phyloP scores from a whole-genome alignment of 1,140 invertebrate species.

The Pogonomyrmex barbatus region DNA sequence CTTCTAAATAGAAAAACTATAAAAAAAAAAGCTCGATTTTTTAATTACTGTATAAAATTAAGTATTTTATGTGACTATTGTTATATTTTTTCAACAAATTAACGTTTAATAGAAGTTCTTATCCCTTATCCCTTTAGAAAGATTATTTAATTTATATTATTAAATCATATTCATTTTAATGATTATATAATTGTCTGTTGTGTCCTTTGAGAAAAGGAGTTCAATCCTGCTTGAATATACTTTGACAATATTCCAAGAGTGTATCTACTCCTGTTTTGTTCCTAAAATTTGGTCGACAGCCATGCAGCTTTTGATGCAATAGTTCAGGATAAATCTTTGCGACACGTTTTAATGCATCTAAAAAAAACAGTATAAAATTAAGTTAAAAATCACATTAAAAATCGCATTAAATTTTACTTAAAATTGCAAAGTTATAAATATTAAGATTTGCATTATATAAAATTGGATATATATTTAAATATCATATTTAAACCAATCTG shows the following conservation, averaged over 20 bases:
- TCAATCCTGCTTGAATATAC: slow-evolving; percentile 57
- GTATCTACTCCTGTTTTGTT: slow-evolving; percentile 80
- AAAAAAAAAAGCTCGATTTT: background rate
- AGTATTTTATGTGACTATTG: background rate
- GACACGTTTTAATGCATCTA: slow-evolving; percentile 80
- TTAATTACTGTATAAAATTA: background rate
- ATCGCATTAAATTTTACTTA: background rate
- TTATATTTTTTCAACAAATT: background rate
- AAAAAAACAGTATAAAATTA: slow-evolving; percentile 48
- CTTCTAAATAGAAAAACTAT: background rate
- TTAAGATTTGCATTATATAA: slow-evolving; percentile 16
- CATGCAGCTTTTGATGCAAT: slow-evolving; percentile 80
- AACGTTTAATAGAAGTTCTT: background rate
- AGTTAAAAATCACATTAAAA: slow-evolving; percentile 12
- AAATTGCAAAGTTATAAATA: slow-evolving; percentile 16
- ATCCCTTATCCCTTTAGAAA: background rate
- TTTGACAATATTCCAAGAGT: slow-evolving; percentile 75
- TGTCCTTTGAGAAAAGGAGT: background rate
- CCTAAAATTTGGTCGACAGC: slow-evolving; percentile 81
- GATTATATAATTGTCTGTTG: background rate
- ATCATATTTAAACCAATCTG: background rate
- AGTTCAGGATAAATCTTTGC: slow-evolving; percentile 81
- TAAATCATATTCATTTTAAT: background rate
- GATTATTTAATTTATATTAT: background rate
- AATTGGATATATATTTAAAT: background rate